These are phyloP conservation scores for Peromyscus nudipes DNA, from an alignment of 2,797 vertebrate genomes.

Conservation along the genomic window DNA sequence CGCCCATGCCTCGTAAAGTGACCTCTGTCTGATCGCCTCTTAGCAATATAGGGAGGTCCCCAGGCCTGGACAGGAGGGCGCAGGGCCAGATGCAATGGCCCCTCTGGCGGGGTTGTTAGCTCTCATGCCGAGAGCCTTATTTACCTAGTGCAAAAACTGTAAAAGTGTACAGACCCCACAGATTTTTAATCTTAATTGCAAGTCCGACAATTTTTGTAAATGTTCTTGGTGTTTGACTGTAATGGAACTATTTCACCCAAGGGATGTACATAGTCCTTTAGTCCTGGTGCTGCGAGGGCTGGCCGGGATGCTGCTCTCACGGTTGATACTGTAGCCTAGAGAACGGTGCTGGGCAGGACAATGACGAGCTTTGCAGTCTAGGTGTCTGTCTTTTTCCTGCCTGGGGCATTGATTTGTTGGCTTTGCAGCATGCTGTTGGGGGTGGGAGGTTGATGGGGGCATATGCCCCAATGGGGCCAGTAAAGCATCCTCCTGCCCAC, in stretches of 20 bases:
- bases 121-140: constrained; percentile 85
- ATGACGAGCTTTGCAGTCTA: background rate
- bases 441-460: background rate
- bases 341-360: constrained; percentile 72
- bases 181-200: constrained; percentile 86
- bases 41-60: constrained; percentile 84
- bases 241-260: constrained; percentile 91
- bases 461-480: accelerated
- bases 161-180: constrained; percentile 84
- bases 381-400: background rate
- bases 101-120: constrained; percentile 69
- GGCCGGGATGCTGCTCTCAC: constrained; percentile 86
- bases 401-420: background rate
- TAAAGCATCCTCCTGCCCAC: background rate
- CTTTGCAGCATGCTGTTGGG: background rate
- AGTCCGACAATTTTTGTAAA: constrained; percentile 91
- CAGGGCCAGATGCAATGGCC: constrained; percentile 21
- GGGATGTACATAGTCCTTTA: constrained; percentile 92
- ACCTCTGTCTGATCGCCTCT: constrained; percentile 70
- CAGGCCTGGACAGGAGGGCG: constrained; percentile 66
- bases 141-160: constrained; percentile 87
- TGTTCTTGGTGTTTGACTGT: constrained; percentile 94
- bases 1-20: background rate
- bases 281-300: constrained; percentile 90
- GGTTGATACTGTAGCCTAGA: constrained; percentile 80